Base-by-base conservation (phyloP, 2,888 invertebrate genomes). In the Drosophila subquinaria region DNA sequence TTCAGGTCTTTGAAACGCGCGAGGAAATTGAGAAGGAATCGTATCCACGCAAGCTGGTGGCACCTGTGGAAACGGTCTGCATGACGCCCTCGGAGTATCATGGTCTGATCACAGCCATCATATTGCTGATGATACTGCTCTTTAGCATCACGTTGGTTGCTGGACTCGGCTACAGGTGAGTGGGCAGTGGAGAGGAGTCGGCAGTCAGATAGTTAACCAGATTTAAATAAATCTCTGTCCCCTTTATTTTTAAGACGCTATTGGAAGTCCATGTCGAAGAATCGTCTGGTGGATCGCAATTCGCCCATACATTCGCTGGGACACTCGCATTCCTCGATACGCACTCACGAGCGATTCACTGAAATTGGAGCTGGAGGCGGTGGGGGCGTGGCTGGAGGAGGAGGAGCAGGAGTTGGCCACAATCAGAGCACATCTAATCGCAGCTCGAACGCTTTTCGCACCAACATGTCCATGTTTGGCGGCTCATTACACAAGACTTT, bases 51-150 rank as follows among this genome's bases (percentile, higher is more conserved):
- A 94, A 95, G 35, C 94, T 95, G 0, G 93, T 95, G 0, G 95
- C 95, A 0, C 94, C 96, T 6, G 93, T 94, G 38, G 95, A 96
- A 73, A 96, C 95, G 0, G 95, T 97, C 23, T 98, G 97, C 91
- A 94, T 98, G 69, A 95, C 97, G 1, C 95, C 95, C 3, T 95
- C 96, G 61, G 97, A 97, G 92, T 97, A 98, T 92, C 96, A 97
- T 87, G 96, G 97, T 0, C 93, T 98, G n/a, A 94, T 98, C 59
- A 95, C 96, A 2, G 96, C 97, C 0, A 94, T 97, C 0, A 95
- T 97, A 69, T 94, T 96, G 11, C 93, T 97, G 36, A 94, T 97
- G 81, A 95, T 96, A 9, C 93, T 97, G 40, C 92, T 97, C 17
- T 94, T 97, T 69, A 96, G 96, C 43, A 95, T 97, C 83, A 94